phyloP scores from a whole-genome alignment of 2,113 vertebrate species.

The Columba janthina region DNA sequence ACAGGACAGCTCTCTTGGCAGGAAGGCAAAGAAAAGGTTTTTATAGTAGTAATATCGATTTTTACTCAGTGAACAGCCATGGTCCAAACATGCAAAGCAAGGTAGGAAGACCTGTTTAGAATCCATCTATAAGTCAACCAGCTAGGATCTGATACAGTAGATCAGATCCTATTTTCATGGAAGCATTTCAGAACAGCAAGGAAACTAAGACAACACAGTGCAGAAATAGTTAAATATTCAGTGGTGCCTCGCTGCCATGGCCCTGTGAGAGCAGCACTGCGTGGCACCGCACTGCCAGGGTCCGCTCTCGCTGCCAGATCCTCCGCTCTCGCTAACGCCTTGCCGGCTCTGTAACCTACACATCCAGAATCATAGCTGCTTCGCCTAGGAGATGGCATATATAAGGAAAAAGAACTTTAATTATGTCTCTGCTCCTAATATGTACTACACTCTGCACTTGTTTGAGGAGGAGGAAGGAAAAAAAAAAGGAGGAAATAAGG shows the following conservation, averaged over 20 bases:
- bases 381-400: background rate
- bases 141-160: background rate
- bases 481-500: no score
- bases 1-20: background rate
- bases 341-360: background rate
- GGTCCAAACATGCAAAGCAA: background rate
- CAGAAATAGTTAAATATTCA: background rate
- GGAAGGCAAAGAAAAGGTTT: background rate
- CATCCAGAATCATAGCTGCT: background rate
- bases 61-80: background rate
- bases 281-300: no score
- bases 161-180: background rate
- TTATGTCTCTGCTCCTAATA: background rate
- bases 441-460: background rate
- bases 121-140: background rate
- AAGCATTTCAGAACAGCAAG: background rate
- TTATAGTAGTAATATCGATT: rapidly evolving
- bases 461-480: background rate
- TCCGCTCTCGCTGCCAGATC: background rate
- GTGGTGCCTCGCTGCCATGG: background rate
- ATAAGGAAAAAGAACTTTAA: background rate
- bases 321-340: background rate
- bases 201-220: background rate
- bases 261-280: no score
- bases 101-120: background rate